Percentiles rank a stretch among this genome's conserved stretches.
Evolutionary conservation across 2,113 vertebrate species (phyloP).

Genomic region (Myiopsitta monachus): DNA sequence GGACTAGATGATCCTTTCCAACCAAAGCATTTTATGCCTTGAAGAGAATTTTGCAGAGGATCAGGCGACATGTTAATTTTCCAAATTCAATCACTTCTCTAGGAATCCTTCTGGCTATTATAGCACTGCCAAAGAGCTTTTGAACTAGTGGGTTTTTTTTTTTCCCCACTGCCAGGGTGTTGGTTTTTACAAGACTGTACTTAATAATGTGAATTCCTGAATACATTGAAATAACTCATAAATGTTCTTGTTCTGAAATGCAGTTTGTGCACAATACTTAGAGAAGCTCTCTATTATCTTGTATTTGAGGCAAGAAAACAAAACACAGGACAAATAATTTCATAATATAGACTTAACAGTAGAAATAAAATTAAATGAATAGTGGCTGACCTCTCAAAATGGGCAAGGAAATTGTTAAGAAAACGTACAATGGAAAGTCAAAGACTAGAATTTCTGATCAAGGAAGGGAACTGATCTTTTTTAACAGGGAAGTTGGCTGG

Average conservation of each 20-base stretch:
- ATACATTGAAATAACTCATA: background rate
- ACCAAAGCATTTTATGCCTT: background rate
- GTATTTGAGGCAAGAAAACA: background rate
- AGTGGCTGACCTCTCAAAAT: background rate
- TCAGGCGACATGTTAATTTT: background rate
- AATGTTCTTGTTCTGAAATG: background rate
- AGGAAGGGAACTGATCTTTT: background rate
- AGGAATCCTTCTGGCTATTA: background rate
- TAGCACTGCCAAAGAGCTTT: background rate
- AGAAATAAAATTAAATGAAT: background rate
- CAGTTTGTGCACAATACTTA: background rate
- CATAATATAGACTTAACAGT: background rate
- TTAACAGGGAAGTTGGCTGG: background rate
- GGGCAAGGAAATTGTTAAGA: background rate
- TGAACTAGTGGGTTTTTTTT: background rate
- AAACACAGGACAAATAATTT: background rate
- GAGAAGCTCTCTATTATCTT: background rate
- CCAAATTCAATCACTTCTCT: background rate
- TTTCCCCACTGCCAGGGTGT: background rate
- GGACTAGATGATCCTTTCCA: background rate
- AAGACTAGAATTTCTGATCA: background rate
- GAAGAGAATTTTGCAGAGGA: background rate
- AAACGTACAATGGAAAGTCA: background rate
- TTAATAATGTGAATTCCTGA: background rate
- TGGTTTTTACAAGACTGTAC: background rate